Base-by-base conservation (phyloP, 64 coral and sea anemone species). In the Pocillopora damicornis region DNA sequence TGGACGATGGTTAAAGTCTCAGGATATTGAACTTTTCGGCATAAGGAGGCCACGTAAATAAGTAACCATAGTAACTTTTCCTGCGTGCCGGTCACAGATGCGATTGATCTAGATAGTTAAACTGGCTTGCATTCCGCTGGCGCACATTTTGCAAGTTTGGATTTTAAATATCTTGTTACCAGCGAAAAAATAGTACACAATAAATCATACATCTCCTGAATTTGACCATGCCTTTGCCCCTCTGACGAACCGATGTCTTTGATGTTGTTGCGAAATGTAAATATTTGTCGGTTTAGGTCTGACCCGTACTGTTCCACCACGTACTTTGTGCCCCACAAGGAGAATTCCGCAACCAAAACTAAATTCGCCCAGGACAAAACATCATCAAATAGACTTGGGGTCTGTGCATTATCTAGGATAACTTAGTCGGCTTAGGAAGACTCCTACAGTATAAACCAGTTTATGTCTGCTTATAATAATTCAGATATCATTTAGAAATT, bases 291-390 rank as follows among this genome's bases (percentile, higher is more conserved):
- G 9, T 35, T 25, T 63, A 26, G 34, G 26, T 16, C 34, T 81
- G 79, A 81, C 79, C 79, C 36, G 8, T 11, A 9, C 67, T 25
- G 25, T 23, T 71, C 10, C 20, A 71, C 20, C 67, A 9, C n/a
- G 25, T 10, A 71, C 18, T n/a, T 23, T 51, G 20, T 71, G 62
- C 79, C 79, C 79, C 79, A 81, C 79, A 59, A 61, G 62, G 79
- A 81, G 79, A 81, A 63, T 23, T 35, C 22, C 60, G 63, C 63
- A 9, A 81, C 35, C 67, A 25, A 25, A 2, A 71, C n/a, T 71
- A 11, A 2, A 71, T 23, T 71, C 67, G 25, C 67, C n/a, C 20
- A 15, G 8, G 79, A 81, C 26, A 81, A 60, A 81, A n/a, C 59
- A 81, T 11, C 37, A 23, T 63, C 59, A 81, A 63, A 60, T 13